Base-by-base conservation (phyloP, 2,797 vertebrate genomes). In the Sebastes kiyomatsui region DNA sequence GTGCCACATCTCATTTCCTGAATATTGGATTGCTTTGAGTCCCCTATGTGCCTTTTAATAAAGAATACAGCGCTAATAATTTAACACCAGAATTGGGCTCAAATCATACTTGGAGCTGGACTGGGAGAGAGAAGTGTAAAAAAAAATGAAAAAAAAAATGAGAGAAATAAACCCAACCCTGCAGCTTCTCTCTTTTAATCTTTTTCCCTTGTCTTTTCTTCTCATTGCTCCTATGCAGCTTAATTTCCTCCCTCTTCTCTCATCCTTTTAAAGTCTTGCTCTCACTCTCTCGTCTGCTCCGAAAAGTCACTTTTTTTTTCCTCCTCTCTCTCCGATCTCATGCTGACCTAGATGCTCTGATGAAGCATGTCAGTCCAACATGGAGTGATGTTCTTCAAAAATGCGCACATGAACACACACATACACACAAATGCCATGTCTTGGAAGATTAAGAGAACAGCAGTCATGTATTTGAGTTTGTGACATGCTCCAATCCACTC, bases 341-440 rank as follows among this genome's bases (percentile, higher is more conserved):
- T 23, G 42, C 76, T 95, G 93, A 94, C 94, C 94, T 90, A 94
- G 87, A 94, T 94, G 91, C 80, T 87, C 90, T 92, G 88, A 92
- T 93, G 90, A 93, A 91, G 87, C 88, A 80, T 93, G 92, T 93
- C 88, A 85, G 80, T 84, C 73, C 85, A 88, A 81, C 82, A 77
- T 85, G 88, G 66, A 82, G 78, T 16, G 68, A 93, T 90, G 91
- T 90, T 90, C 81, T 91, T 83, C 80, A 91, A 90, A 90, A 90
- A 84, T 59, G 71, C 58, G 69, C 76, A 75, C 62, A 74, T 62
- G 49, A 80, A 80, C 67, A 23, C 65, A 59, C 56, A 9, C 4
- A 33, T 2, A n/a, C 66, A 69, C 85, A 82, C 52, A 82, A 60
- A 87, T 54, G 18, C 49, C 69, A 79, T 80, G 84, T 88, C 81